Base-by-base conservation (phyloP, 2,113 vertebrate genomes). In the Guaruba guarouba region DNA sequence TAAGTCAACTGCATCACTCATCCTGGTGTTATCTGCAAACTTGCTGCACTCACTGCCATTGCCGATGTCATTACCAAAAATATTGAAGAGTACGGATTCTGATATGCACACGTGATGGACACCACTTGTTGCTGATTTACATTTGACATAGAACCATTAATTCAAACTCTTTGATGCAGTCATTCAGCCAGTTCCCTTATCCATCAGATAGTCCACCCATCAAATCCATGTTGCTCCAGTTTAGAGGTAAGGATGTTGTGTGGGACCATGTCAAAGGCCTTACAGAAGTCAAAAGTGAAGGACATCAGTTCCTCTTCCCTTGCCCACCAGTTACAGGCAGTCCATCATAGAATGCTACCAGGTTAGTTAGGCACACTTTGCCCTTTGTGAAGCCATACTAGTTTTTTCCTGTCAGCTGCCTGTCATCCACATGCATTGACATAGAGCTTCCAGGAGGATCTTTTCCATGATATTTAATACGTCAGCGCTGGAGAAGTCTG, bases 81-180 rank as follows among this genome's bases (percentile, higher is more conserved):
- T 25, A 27, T 1, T 27, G 18, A 77, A 6, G 28, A 37, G 15
- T 44, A 16, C 5, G 1, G 2, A 4, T 75, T 9, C 25, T 8
- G 22, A 0, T 41, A 29, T 0, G 0, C 1, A 28, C 10, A 17
- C 12, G 3, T 66, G 44, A n/a, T 43, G 22, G 25, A 33, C 33
- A 33, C 11, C 16, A 9, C 9, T 67, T 64, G 3, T 51, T 87
- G 18, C 25, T 43, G 6, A 49, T 67, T 8, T 49, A 31, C 20
- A 8, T 77, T 64, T 69, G 19, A 28, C 3, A 2, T 17, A 29
- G 27, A 93, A 18, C 15, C 2, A 7, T 35, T 85, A 33, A 66
- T 27, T 33, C 7, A 37, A 48, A 6, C 28, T 63, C 24, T 73
- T 55, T 24, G 7, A 6, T 79, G 37, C 11, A 13, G 8, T 49